Conservation (phyloP, 2,888 invertebrate species). For the Lucinisca nassula region DNA sequence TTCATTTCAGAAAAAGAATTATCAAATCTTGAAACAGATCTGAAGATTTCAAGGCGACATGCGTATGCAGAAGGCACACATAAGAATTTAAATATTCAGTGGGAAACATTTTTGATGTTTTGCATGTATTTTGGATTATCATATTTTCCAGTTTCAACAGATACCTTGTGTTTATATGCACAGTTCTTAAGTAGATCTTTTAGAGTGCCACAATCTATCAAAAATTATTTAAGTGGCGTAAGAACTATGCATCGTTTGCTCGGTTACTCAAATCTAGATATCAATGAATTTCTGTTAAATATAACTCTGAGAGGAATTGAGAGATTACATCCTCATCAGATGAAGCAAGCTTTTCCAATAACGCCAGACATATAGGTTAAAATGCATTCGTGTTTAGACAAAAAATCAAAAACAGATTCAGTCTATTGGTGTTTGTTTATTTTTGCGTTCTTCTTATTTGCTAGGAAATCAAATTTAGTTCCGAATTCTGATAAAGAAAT, state of each 20-base stretch:
- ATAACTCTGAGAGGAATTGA: conserved; percentile 8
- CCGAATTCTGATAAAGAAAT: neutral
- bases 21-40: no score
- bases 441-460: conserved; percentile 16
- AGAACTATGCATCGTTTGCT: conserved; percentile 1
- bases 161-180: no score
- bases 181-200: neutral
- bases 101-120: no score
- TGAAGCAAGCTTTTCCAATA: neutral
- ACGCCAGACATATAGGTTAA: neutral
- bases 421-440: neutral
- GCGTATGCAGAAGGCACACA: no score
- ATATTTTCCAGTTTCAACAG: no score
- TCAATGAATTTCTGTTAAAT: neutral
- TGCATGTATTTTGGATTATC: no score
- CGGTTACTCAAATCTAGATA: neutral
- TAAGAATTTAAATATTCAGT: no score
- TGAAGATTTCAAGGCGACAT: no score
- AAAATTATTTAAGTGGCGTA: conserved; percentile 8
- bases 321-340: conserved; percentile 1
- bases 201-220: neutral
- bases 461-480: conserved; percentile 6
- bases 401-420: neutral
- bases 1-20: no score
- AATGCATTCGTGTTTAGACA: neutral